Base-by-base conservation (phyloP, 2,888 invertebrate genomes). In the Folsomia candida region DNA sequence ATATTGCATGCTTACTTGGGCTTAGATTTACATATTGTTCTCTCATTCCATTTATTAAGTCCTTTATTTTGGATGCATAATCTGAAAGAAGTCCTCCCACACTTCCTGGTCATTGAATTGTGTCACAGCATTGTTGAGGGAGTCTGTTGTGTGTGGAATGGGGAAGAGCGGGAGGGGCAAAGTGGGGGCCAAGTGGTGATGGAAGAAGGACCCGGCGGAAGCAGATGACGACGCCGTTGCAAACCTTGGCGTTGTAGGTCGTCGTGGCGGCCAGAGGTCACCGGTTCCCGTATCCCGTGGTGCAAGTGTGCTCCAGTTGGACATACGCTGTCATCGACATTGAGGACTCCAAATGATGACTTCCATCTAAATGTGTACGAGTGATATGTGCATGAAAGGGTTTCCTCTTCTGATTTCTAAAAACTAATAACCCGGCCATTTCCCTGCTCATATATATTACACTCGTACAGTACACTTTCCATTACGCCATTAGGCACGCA, bases 181-280 rank as follows among this genome's bases (percentile, higher is more conserved):
- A 37, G 37, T 37, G 37, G 37, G 37, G 37, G 6, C 6, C 37
- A 37, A 37, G 14, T 37, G n/a, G n/a, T 47, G 47, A 11, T 11
- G 9, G 18, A 9, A 47, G 47, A 47, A 18, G 18, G 24, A 26
- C 24, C 47, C 59, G 69, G 65, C 71, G 74, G 74, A 74, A 74
- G 70, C 74, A 74, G 74, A 65, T 74, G 74, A 74, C 69, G 66
- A 29, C 68, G 63, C 64, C 58, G 20, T n/a, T 37, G 20, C 14
- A 63, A 71, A 71, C 69, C 74, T 69, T 67, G 71, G 58, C 61
- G 68, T 65, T 61, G 72, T 71, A 54, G 54, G 6, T 64, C 11
- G 59, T 59, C 59, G 25, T 4, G 14, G 9, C 71, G 70, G 74
- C 67, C 72, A 66, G 22, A 18, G 64, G 69, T 58, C 63, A 62